Base-by-base conservation (phyloP, 2,113 vertebrate species). In the Sander lucioperca region DNA sequence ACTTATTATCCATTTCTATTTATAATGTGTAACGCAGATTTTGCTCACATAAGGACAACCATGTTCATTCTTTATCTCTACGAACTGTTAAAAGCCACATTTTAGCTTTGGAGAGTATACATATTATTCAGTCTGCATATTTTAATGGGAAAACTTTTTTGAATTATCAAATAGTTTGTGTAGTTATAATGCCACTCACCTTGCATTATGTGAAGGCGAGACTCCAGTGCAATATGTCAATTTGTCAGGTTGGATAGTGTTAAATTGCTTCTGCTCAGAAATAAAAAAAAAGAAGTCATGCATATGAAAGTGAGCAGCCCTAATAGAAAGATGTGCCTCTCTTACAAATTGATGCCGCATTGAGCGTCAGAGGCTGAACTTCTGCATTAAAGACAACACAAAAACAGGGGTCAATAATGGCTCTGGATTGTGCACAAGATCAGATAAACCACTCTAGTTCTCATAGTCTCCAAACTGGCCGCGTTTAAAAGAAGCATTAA, bases 291-390 rank as follows among this genome's bases (percentile, higher is more conserved):
- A 69, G 14, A 70, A 80, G 51, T 78, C 73, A 80, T 79, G 87
- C 90, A 86, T 88, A 84, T 84, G 68, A 91, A 83, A 80, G 82
- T 66, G 74, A 83, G 84, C 74, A 43, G 65, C 65, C 61, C 48
- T 83, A 72, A 85, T 77, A 80, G 79, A 93, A 90, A 84, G 65
- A 87, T 88, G 74, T 77, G 47, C 83, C 54, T 87, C 71, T 88
- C 62, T 84, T 84, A 80, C 65, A 90, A 92, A 89, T 85, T 77
- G 74, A 71, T 74, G 57, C 53, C 10, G 68, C 72, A 71, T 64
- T 53, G 68, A 27, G 53, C 16, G 2, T 82, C 76, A 69, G 47
- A 78, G 39, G n/a, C 64, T 68, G 51, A 74, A 77, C 56, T 16
- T 68, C 36, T 64, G 67, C 56, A 76, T 71, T 85, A 47, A 82